Percentiles rank a stretch among this genome's conserved stretches.
These are phyloP conservation scores for Erinaceus europaeus DNA, from an alignment of 2,113 vertebrate genomes.

Conservation along the genomic window DNA sequence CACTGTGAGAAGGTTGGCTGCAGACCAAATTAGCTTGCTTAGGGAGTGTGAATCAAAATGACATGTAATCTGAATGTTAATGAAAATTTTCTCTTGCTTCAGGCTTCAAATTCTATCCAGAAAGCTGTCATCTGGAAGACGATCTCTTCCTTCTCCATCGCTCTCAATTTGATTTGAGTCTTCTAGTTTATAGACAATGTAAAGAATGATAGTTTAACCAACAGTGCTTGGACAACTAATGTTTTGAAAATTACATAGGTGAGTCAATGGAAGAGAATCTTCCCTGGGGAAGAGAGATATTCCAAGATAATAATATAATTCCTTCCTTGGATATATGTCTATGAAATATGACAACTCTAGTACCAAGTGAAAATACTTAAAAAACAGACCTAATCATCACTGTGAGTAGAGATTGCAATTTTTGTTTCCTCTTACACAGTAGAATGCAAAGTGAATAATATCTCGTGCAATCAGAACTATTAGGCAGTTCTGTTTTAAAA, in stretches of 20 bases:
- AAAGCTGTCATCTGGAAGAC: slow-evolving; percentile 82
- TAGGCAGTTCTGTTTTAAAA: neutral
- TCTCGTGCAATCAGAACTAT: rapidly evolving
- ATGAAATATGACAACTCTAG: neutral
- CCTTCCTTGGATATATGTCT: neutral
- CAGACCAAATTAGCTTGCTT: slow-evolving; percentile 85
- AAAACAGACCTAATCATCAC: neutral
- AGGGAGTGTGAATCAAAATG: slow-evolving; percentile 86
- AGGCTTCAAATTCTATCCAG: slow-evolving; percentile 73
- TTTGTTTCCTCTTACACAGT: rapidly evolving
- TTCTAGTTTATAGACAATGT: slow-evolving; percentile 55
- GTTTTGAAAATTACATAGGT: neutral
- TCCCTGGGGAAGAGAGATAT: neutral
- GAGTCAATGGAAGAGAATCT: neutral
- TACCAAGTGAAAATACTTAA: neutral
- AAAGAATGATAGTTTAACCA: slow-evolving; percentile 38
- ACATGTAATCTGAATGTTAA: slow-evolving; percentile 87
- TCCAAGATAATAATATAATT: rapidly evolving
- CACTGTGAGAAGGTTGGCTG: slow-evolving; percentile 81
- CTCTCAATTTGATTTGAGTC: slow-evolving; percentile 31
- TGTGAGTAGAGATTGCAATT: neutral
- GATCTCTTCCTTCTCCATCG: slow-evolving; percentile 4
- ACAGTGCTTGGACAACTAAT: neutral
- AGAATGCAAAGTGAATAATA: rapidly evolving
- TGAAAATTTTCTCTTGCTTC: slow-evolving; percentile 78